Conservation (phyloP, 2,888 invertebrate genomes). For the Drosophila paramelanica region DNA sequence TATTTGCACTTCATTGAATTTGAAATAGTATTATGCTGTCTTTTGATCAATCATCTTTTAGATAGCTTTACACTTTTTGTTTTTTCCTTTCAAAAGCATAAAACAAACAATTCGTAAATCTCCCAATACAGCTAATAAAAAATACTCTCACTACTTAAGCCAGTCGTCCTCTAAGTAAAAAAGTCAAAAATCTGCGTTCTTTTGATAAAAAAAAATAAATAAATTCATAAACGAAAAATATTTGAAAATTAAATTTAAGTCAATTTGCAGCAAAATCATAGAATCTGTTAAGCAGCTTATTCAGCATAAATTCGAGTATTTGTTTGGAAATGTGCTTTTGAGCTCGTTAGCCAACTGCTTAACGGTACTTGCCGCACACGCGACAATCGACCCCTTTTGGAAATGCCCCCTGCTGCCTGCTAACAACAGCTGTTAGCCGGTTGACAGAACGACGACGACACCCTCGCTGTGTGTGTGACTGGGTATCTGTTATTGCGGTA, state of each 20-base stretch:
- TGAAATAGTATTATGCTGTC: too few species aligned
- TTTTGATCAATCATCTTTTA: too few species aligned
- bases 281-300: slow-evolving; percentile 39
- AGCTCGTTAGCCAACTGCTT: slow-evolving; percentile 27
- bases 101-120: too few species aligned
- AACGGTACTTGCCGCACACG: slow-evolving; percentile 18
- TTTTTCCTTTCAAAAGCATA: too few species aligned
- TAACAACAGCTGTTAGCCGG: slow-evolving; percentile 19
- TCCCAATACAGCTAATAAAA: too few species aligned
- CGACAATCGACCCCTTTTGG: slow-evolving; percentile 16
- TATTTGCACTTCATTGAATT: too few species aligned
- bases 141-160: background rate
- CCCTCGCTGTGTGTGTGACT: slow-evolving; percentile 6
- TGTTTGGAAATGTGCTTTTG: slow-evolving; percentile 1
- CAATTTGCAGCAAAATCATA: slow-evolving; percentile 14
- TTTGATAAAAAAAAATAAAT: background rate
- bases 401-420: background rate
- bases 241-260: slow-evolving; percentile 5
- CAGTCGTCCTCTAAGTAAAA: background rate
- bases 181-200: too few species aligned
- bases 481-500: slow-evolving; percentile 50
- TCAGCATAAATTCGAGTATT: background rate
- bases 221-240: background rate
- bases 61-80: too few species aligned
- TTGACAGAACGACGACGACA: slow-evolving; percentile 17